These are phyloP conservation scores for Eunapius fragilis DNA, from an alignment of 37 sponge, comb jelly and placozoan genomes.

Conservation along the genomic window DNA sequence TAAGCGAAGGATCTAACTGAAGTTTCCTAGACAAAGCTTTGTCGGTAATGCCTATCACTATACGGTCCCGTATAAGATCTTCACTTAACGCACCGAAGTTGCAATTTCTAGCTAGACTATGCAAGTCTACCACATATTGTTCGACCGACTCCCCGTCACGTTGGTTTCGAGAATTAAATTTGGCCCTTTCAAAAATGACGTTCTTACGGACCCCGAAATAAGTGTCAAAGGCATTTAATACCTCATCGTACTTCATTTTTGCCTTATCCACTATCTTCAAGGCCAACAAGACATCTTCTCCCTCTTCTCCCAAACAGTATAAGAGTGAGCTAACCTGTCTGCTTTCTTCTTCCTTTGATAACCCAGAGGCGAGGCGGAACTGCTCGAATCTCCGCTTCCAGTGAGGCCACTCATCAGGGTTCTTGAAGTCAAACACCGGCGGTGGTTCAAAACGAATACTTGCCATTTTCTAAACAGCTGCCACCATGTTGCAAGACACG, in stretches of 20 bases:
- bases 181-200: slow-evolving; percentile 13
- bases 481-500: not conserved
- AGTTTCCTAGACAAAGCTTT: slow-evolving; percentile 3
- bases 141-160: not conserved
- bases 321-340: not conserved
- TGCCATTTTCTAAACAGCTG: not conserved
- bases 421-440: not conserved
- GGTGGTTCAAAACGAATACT: not conserved
- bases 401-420: not conserved
- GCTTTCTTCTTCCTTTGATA: not conserved
- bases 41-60: slow-evolving; percentile 23
- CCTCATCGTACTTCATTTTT: not conserved
- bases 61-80: slow-evolving; percentile 1
- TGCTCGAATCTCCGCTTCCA: slow-evolving; percentile 6
- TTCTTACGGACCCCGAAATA: not conserved
- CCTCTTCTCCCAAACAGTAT: slow-evolving; percentile 20
- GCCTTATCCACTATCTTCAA: not conserved
- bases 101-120: slow-evolving; percentile 2
- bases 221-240: not conserved
- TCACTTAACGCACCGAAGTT: not conserved
- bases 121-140: not conserved
- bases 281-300: not conserved
- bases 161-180: slow-evolving; percentile 5
- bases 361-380: not conserved
- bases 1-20: slow-evolving; percentile 5